Evolutionary conservation across 2,797 vertebrate species (phyloP), one percentile per base, ranked within the genome.

Genomic region (Typhlichthys eigenmanni): DNA sequence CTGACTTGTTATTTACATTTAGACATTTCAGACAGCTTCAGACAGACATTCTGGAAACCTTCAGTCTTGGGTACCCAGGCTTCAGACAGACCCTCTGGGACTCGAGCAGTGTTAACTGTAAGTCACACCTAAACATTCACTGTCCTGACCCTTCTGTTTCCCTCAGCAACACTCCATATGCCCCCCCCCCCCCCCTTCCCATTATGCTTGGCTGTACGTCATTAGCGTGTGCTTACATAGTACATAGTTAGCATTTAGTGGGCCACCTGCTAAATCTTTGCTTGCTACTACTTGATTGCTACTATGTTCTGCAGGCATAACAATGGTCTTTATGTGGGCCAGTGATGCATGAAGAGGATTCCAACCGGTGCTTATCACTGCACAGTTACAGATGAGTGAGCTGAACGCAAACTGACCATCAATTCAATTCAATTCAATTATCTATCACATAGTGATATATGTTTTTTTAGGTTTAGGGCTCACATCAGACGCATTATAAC

Each of bases 331-430:
- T 81, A 82, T 59, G 24, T 43, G 74, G 69, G 54, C 80, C 79
- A 90, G 88, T 88, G 79, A 80, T 79, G 83, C 87, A 82, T 89
- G 83, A 87, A 89, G 82, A 75, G 58, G 78, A 75, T 69, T 79
- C 70, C 65, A 50, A 62, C 71, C 8, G 14, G 43, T 64, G 54
- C 65, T 68, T 29, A 14, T 55, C 14, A 63, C 14, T 59, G 12
- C n/a, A n/a, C 32, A 57, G 49, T 1, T 14, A 5, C 17, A 9
- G 32, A 43, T 6, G 62, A 19, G 47, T 68, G 11, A 38, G 45
- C 17, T 13, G 32, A 13, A 16, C 24, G 7, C 66, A 50, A 62
- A 55, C 13, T 3, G 3, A 38, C n/a, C 43, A 10, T 43, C 24
- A 24, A 24, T 24, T 24, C 24, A 24, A 24, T 19, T 19, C 19